phyloP scores from a whole-genome alignment of 1,140 invertebrate genomes.

The Tetragnatha versicolor region DNA sequence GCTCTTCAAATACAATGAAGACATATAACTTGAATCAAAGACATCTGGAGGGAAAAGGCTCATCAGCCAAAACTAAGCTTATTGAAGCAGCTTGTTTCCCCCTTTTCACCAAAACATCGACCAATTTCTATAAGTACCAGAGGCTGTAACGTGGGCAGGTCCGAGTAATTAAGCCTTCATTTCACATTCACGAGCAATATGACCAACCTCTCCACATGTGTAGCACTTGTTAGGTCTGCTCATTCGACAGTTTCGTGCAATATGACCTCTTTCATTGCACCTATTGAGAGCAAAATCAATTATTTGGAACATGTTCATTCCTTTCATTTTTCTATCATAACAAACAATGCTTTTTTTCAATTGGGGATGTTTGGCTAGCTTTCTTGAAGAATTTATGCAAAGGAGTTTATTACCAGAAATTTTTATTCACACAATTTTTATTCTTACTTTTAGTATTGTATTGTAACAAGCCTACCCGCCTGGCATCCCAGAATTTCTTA shows the following conservation, averaged over 20 bases:
- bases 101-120: constrained; percentile 23
- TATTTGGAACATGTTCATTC: background rate
- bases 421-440: no score
- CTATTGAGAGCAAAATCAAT: constrained; percentile 68
- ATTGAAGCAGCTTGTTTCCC: constrained; percentile 12
- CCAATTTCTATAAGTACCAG: constrained; percentile 28
- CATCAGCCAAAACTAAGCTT: constrained; percentile 21
- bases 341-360: background rate
- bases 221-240: constrained; percentile 55
- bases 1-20: constrained; percentile 31
- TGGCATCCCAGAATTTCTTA: no score
- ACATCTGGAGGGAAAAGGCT: constrained; percentile 27
- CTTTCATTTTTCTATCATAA: background rate
- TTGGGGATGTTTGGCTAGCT: background rate
- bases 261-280: constrained; percentile 91
- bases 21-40: constrained; percentile 26
- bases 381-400: background rate
- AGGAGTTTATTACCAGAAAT: background rate
- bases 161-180: constrained; percentile 50
- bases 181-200: constrained; percentile 59
- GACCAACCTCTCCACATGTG: constrained; percentile 57
- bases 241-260: constrained; percentile 82
- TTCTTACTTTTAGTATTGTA: no score
- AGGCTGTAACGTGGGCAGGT: constrained; percentile 52
- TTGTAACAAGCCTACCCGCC: no score